Conservation (phyloP, 2,888 invertebrate species). For the Parelbella ahira region DNA sequence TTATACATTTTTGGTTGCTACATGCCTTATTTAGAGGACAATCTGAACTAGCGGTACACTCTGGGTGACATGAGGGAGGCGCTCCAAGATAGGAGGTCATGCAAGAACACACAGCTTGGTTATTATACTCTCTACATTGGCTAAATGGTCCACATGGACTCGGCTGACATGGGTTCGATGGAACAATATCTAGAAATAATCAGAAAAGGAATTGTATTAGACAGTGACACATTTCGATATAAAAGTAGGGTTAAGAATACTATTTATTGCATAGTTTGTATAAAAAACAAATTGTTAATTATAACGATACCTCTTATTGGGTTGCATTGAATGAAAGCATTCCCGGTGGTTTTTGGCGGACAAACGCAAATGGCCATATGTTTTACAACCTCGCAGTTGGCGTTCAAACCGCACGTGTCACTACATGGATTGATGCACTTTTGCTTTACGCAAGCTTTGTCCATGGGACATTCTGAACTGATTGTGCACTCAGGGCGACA, state of each 20-base stretch:
- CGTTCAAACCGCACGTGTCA: constrained; percentile 87
- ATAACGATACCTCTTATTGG: constrained; percentile 70
- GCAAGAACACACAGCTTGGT: constrained; percentile 85
- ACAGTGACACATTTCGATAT: too few relatives aligned
- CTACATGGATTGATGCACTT: constrained; percentile 87
- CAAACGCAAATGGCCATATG: constrained; percentile 90
- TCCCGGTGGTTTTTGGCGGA: constrained; percentile 84
- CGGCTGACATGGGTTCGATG: constrained; percentile 81
- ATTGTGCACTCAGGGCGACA: constrained; percentile 88
- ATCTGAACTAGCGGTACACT: constrained; percentile 86
- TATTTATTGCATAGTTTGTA: too few relatives aligned
- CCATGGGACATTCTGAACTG: constrained; percentile 85
- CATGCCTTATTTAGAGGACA: constrained; percentile 86
- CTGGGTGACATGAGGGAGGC: constrained; percentile 85
- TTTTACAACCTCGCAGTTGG: constrained; percentile 86
- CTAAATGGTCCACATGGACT: constrained; percentile 83
- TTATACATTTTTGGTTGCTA: constrained; percentile 84
- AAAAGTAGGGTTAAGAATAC: too few relatives aligned
- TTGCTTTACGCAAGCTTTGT: constrained; percentile 85
- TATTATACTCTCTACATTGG: constrained; percentile 81
- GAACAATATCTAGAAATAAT: constrained; percentile 50
- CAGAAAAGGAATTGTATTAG: too few relatives aligned
- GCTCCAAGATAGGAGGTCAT: constrained; percentile 82
- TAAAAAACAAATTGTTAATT: neutral
- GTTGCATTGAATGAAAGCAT: constrained; percentile 85